Evolutionary conservation across 2,888 invertebrate genomes (phyloP).

Genomic region (Tenthredo notha): DNA sequence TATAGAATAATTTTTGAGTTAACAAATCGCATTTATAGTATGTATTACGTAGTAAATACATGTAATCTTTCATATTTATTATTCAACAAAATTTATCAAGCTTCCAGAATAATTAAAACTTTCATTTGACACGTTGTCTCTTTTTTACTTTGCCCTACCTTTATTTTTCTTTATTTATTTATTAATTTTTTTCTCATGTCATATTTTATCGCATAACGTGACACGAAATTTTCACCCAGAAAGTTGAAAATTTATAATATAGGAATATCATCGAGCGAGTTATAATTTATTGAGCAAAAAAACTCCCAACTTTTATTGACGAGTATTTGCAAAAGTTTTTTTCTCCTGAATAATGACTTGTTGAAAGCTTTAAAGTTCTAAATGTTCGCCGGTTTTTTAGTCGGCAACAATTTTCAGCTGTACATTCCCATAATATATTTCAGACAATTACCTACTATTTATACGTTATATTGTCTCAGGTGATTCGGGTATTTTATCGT

Average conservation of each 20-base stretch:
- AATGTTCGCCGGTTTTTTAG: not conserved
- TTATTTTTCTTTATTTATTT: not conserved
- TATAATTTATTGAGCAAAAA: not conserved
- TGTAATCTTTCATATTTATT: not conserved
- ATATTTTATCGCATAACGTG: not conserved
- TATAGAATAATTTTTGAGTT: not conserved
- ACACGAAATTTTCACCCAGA: not conserved
- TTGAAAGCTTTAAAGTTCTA: not conserved
- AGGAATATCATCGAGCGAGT: not conserved
- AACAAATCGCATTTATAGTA: not conserved
- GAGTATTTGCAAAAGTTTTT: not conserved
- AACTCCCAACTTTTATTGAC: not conserved
- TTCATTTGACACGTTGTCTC: not conserved
- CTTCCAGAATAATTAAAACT: not conserved
- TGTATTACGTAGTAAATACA: not conserved
- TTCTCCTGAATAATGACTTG: not conserved
- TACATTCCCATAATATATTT: not conserved
- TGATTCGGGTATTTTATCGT: not conserved
- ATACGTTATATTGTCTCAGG: not conserved
- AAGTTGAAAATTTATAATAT: not conserved
- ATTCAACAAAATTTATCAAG: not conserved
- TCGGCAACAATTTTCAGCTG: not conserved
- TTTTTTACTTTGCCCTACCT: not conserved
- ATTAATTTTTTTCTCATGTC: no score
- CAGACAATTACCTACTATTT: not conserved